Percentiles rank a stretch among this genome's conserved stretches.
Conservation (phyloP, 2,113 vertebrate genomes). For the Thamnaconus septentrionalis region DNA sequence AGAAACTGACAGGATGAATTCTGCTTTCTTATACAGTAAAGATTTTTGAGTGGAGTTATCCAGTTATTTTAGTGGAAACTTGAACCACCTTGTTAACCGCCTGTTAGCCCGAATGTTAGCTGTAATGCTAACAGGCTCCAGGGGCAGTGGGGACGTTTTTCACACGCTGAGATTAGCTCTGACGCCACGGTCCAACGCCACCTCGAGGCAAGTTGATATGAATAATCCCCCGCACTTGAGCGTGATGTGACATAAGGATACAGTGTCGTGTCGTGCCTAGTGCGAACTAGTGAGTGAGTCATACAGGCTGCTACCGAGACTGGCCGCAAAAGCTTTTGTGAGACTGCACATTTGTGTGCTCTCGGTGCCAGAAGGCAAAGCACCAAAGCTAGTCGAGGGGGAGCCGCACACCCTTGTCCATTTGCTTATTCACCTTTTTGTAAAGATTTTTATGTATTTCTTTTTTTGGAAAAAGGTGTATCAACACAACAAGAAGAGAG, state of each 20-base stretch:
- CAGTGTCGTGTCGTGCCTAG: slow-evolving; percentile 34
- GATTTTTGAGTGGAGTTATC: no score
- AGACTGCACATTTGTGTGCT: slow-evolving; percentile 26
- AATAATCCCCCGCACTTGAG: slow-evolving; percentile 66
- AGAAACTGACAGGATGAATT: no score
- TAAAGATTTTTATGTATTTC: no score
- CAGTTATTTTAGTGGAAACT: no score
- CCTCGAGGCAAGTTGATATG: slow-evolving; percentile 68
- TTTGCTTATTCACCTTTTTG: slow-evolving; percentile 3
- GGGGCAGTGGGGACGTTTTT: slow-evolving; percentile 25
- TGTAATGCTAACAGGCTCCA: slow-evolving; percentile 36
- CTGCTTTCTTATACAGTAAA: no score
- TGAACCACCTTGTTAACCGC: no score
- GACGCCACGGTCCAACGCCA: slow-evolving; percentile 53
- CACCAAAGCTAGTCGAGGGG: slow-evolving; percentile 25
- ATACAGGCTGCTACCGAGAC: slow-evolving; percentile 54
- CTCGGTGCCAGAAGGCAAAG: slow-evolving; percentile 55
- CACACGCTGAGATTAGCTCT: slow-evolving; percentile 52
- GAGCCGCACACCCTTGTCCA: background rate
- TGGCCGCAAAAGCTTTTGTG: slow-evolving; percentile 46
- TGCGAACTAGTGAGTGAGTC: slow-evolving; percentile 42
- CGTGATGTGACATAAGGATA: slow-evolving; percentile 60
- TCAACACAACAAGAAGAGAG: background rate
- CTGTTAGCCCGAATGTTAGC: background rate
- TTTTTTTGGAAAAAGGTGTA: background rate